A percentile compares a stretch with the other conserved stretches of the same genome.
phyloP scores from a whole-genome alignment of 2,113 vertebrate genomes.

The Ailuropoda melanoleuca region DNA sequence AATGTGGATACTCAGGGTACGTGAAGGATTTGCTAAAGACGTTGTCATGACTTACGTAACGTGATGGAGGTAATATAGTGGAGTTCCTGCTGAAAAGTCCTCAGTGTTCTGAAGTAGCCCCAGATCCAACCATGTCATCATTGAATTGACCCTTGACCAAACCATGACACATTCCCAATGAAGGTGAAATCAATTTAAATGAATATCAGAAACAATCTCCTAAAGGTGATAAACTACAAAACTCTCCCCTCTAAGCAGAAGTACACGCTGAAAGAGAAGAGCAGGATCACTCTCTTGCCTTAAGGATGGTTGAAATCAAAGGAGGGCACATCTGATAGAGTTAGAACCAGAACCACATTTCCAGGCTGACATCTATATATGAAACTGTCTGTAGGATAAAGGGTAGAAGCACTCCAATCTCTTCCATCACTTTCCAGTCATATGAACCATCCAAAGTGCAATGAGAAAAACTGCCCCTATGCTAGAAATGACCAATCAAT shows the following conservation, averaged over 20 bases:
- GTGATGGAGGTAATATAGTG: background rate
- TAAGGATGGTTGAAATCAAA: background rate
- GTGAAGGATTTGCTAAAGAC: conserved; percentile 47
- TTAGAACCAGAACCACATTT: background rate
- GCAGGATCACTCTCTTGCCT: background rate
- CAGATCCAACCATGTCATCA: background rate
- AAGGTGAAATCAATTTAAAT: background rate
- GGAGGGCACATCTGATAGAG: background rate
- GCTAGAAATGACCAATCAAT: background rate
- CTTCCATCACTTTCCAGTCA: background rate
- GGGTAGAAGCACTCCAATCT: background rate
- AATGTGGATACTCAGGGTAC: conserved; percentile 5
- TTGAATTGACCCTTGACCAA: background rate
- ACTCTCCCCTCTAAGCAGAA: background rate
- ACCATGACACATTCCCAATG: background rate
- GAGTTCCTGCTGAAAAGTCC: background rate
- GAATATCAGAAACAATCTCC: background rate
- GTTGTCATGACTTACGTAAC: background rate
- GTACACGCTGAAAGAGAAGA: background rate
- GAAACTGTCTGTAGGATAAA: background rate
- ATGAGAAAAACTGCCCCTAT: background rate
- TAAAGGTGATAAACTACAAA: conserved; percentile 7
- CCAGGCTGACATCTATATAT: background rate
- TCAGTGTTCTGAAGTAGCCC: background rate
- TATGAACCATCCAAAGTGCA: background rate